Percentiles rank a stretch among this genome's conserved stretches.
These are phyloP conservation scores for Phrynocephalus versicolor DNA, from an alignment of 2,113 vertebrate genomes.

Conservation along the genomic window DNA sequence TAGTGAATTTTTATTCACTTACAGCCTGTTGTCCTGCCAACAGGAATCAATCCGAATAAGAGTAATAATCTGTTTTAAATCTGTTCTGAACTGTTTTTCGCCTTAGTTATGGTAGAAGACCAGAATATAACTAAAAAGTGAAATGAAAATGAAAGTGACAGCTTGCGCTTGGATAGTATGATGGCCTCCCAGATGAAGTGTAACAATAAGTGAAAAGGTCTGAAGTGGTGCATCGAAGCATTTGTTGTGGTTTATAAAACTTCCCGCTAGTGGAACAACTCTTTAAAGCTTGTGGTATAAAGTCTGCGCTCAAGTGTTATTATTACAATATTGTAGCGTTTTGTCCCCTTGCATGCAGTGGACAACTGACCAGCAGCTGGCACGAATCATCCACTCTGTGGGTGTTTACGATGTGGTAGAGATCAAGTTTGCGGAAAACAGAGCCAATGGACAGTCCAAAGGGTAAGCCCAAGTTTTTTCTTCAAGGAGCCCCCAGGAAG, in stretches of 20 bases:
- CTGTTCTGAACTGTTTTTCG: too few species aligned
- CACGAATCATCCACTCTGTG: conserved; percentile 79
- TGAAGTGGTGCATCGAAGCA: too few species aligned
- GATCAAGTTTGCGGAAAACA: conserved; percentile 92
- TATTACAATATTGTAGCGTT: conserved; percentile 11
- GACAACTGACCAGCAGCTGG: conserved; percentile 92
- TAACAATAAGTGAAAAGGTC: background rate
- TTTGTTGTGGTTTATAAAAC: too few species aligned
- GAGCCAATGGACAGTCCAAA: conserved; percentile 93
- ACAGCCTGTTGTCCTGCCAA: background rate
- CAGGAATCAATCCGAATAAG: background rate
- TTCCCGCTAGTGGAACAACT: too few species aligned
- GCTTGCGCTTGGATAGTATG: background rate
- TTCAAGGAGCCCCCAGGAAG: background rate
- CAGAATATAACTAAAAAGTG: too few species aligned
- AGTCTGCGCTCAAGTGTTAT: background rate
- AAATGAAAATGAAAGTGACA: background rate
- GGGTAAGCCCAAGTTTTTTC: conserved; percentile 78
- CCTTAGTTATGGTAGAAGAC: too few species aligned
- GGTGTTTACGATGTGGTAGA: conserved; percentile 89
- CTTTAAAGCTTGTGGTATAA: too few species aligned
- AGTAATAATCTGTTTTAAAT: too few species aligned
- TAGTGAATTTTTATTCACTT: background rate
- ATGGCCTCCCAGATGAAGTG: background rate
- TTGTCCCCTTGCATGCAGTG: conserved; percentile 78